Percentiles rank a stretch among this genome's conserved stretches.
These are phyloP conservation scores for Atherinosoma microstoma DNA, from an alignment of 2,797 vertebrate genomes.

Conservation along the genomic window DNA sequence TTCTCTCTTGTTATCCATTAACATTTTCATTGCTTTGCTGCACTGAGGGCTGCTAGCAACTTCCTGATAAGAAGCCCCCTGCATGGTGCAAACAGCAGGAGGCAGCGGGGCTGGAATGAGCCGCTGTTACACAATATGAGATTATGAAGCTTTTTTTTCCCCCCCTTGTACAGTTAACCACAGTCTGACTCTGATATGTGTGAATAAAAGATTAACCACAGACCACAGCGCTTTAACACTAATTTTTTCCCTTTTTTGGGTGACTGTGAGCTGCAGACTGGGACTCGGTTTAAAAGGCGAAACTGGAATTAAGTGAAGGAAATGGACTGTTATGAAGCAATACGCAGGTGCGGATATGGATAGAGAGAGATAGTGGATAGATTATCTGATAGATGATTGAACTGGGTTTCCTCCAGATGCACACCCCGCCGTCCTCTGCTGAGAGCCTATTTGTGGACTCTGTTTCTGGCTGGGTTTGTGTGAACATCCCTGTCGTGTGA, in stretches of 20 bases:
- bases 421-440: constrained; percentile 24
- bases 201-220: constrained; percentile 12
- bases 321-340: constrained; percentile 45
- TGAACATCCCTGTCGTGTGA: constrained; percentile 41
- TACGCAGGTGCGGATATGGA: constrained; percentile 48
- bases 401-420: constrained; percentile 49
- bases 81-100: constrained; percentile 6
- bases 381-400: constrained; percentile 62
- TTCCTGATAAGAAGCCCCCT: constrained; percentile 16
- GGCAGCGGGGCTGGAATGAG: neutral
- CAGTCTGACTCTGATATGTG: constrained; percentile 10
- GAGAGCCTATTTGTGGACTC: constrained; percentile 46
- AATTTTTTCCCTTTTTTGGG: neutral
- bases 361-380: constrained; percentile 23
- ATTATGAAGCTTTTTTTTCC: neutral
- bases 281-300: constrained; percentile 9
- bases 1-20: constrained; percentile 20
- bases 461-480: constrained; percentile 36
- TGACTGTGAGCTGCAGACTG: constrained; percentile 10
- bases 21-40: constrained; percentile 20
- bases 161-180: neutral
- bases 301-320: constrained; percentile 22
- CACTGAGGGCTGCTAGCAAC: constrained; percentile 9
- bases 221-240: neutral
- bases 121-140: constrained; percentile 17